Evolutionary conservation across 2,113 vertebrate species (phyloP), one percentile per base, ranked within the genome.

Genomic region (Reinhardtius hippoglossoides): DNA sequence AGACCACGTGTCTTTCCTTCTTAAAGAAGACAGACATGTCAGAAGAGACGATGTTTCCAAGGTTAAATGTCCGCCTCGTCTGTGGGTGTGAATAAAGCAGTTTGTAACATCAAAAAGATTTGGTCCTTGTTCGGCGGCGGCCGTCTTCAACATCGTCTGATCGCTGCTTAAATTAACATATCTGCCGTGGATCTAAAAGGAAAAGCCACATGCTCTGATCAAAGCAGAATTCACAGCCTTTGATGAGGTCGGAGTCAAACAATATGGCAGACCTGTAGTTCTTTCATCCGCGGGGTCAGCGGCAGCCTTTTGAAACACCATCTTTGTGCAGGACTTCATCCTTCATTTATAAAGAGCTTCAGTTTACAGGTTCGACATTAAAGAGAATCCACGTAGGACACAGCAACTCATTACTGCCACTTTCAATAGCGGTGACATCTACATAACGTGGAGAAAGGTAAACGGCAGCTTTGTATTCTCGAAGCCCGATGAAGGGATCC

Each of bases 81-180:
- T n/a, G 13, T 6, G 7, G 21, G 37, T 48, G 52, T 18, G 50
- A 37, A 72, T 68, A 63, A 13, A 70, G 71, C 58, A 54, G 56
- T 74, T 69, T 74, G 27, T 61, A 48, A 84, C 71, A 86, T 89
- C 78, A 89, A 77, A 26, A 87, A 59, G 75, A 59, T 70, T 72
- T 26, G 23, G 70, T 74, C 48, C 83, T 81, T 68, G 74, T 48
- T 55, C 46, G 1, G 44, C 10, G 12, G 14, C 44, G 14, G 44
- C 40, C 60, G 52, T 62, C 23, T 55, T 73, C 69, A 26, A 35
- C 26, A 26, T 24, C 24, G 66, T 31, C 27, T 67, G 5, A 67
- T 46, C 37, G 37, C 63, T 55, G 71, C 68, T 83, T 57, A 48
- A 89, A 85, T 79, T 31, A 80, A 64, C 72, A 86, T 58, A 74